A percentile compares a stretch with the other conserved stretches of the same genome.
These are phyloP conservation scores for Eulithis prunata DNA, from an alignment of 2,888 invertebrate species.

Conservation along the genomic window DNA sequence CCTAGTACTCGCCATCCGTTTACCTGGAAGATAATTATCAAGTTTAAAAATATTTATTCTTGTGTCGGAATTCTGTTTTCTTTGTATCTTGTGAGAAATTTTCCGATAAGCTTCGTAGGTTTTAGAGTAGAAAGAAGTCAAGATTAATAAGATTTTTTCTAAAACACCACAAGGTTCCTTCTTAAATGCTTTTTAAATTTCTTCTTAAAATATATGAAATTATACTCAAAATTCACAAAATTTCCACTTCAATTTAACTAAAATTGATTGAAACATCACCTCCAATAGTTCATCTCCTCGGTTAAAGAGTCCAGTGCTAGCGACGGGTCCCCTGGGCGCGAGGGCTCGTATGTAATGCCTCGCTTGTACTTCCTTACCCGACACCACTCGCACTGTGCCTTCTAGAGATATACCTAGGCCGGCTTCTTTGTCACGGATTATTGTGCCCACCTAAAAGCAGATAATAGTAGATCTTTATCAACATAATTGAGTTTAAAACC, in stretches of 20 bases:
- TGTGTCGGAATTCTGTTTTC: too few species aligned
- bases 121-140: too few species aligned
- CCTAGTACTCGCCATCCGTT: constrained; percentile 94
- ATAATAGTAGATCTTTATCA: neutral
- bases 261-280: constrained; percentile 52
- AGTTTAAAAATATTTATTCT: too few species aligned
- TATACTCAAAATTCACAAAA: too few species aligned
- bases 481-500: too few species aligned
- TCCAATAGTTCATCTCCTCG: constrained; percentile 95
- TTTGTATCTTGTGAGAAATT: too few species aligned
- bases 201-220: too few species aligned
- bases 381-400: constrained; percentile 95
- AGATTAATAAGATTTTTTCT: too few species aligned
- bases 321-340: constrained; percentile 94
- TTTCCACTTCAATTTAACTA: too few species aligned
- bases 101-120: too few species aligned
- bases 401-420: constrained; percentile 96
- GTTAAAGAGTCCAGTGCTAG: constrained; percentile 88
- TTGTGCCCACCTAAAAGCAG: constrained; percentile 88
- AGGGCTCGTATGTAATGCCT: constrained; percentile 97
- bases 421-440: constrained; percentile 92
- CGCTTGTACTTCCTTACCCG: constrained; percentile 93
- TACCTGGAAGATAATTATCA: constrained; percentile 84
- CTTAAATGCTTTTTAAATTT: too few species aligned
- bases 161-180: too few species aligned